Evolutionary conservation across 2,113 vertebrate genomes (phyloP).

Genomic region (Pterocles gutturalis): DNA sequence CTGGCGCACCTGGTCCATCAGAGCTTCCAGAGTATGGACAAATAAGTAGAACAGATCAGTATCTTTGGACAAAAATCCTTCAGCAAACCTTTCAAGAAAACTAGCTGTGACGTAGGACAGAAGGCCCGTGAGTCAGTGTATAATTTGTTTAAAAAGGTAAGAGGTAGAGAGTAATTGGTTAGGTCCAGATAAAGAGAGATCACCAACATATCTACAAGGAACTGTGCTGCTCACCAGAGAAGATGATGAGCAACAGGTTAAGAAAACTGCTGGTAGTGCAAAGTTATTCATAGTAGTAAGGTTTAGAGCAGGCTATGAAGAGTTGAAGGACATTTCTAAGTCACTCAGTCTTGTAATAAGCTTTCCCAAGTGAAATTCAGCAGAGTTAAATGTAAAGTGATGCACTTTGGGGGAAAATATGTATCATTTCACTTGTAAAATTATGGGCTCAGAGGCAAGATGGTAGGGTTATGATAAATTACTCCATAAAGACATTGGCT

Average conservation of each 20-base stretch:
- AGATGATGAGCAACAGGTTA: background rate
- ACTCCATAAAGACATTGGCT: background rate
- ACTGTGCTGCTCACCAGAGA: background rate
- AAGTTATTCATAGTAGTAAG: background rate
- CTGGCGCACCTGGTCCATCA: background rate
- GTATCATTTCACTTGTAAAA: fast-evolving
- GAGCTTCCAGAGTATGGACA: background rate
- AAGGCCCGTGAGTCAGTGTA: background rate
- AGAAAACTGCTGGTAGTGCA: background rate
- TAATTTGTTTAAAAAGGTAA: background rate
- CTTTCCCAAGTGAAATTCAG: background rate
- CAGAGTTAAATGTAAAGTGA: background rate
- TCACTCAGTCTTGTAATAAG: background rate
- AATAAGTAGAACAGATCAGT: background rate
- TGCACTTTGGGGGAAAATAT: background rate
- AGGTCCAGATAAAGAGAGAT: background rate
- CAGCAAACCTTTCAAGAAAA: background rate
- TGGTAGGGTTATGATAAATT: background rate
- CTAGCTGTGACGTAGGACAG: background rate
- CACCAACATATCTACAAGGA: background rate
- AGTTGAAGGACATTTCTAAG: background rate
- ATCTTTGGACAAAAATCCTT: background rate
- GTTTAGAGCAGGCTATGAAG: background rate
- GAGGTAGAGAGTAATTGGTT: background rate
- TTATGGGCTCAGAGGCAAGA: background rate